phyloP scores from a whole-genome alignment of 2,113 vertebrate genomes.

The Paradoxurus hermaphroditus region DNA sequence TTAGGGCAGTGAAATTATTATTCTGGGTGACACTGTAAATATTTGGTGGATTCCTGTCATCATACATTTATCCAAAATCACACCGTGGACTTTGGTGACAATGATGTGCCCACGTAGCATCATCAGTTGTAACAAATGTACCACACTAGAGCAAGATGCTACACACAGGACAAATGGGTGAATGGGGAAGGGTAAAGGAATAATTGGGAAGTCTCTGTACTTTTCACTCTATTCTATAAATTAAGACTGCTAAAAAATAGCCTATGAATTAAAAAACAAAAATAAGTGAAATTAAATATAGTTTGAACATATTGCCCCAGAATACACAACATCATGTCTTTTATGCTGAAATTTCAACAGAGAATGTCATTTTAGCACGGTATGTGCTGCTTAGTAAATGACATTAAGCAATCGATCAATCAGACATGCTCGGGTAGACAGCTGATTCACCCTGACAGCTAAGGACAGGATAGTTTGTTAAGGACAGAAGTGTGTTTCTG shows the following conservation, averaged over 20 bases:
- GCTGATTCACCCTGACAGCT: not conserved
- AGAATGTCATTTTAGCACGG: not conserved
- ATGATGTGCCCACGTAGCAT: not conserved
- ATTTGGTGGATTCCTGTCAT: not conserved
- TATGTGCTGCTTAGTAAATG: not conserved
- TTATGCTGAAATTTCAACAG: not conserved
- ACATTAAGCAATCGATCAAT: not conserved
- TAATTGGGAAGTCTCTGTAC: not conserved
- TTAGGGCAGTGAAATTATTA: not conserved
- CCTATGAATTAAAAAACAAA: not conserved
- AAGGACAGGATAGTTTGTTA: not conserved
- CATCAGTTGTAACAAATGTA: not conserved
- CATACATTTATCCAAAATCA: not conserved
- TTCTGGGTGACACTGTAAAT: not conserved
- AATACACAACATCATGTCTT: not conserved
- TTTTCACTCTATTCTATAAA: not conserved
- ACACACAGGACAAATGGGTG: not conserved
- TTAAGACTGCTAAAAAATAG: not conserved
- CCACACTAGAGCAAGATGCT: not conserved
- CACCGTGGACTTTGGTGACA: not conserved
- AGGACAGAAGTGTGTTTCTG: not conserved
- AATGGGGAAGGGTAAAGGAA: not conserved
- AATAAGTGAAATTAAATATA: conserved; percentile 32
- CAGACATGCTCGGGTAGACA: not conserved
- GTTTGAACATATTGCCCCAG: not conserved